Percentiles rank a stretch among this genome's conserved stretches.
Evolutionary conservation across 1,140 invertebrate genomes (phyloP).

Genomic region (Nasonia longicornis): DNA sequence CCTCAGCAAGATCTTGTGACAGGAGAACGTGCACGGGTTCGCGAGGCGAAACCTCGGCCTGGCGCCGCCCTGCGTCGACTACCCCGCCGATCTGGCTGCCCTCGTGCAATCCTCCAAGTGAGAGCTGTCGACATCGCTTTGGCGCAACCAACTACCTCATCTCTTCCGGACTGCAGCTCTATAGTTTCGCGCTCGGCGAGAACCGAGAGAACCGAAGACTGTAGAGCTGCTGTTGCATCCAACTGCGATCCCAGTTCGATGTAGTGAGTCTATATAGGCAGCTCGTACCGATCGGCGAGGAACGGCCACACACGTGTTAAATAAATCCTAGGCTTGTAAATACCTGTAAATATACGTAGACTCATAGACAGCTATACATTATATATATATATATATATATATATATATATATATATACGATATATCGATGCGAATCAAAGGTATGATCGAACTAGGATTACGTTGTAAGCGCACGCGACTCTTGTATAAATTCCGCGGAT

Average conservation of each 20-base stretch:
- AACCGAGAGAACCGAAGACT: too few species aligned
- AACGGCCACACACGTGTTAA: conserved; percentile 39
- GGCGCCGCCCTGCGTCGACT: conserved; percentile 51
- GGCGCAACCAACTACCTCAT: conserved; percentile 42
- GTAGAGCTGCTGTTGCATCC: too few species aligned
- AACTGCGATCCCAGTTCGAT: too few species aligned
- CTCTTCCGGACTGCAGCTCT: not conserved
- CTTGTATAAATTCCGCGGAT: conserved; percentile 2
- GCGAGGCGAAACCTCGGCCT: conserved; percentile 57
- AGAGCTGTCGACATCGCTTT: conserved; percentile 28
- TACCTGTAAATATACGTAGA: conserved; percentile 63
- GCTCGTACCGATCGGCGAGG: not conserved
- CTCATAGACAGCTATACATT: too few species aligned
- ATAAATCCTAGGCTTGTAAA: conserved; percentile 58
- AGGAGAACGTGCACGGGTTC: conserved; percentile 57
- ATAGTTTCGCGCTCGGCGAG: too few species aligned
- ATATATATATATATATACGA: conserved; percentile 16
- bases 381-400: not conserved
- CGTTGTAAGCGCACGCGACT: not conserved
- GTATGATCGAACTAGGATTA: not conserved
- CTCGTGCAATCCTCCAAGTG: conserved; percentile 59
- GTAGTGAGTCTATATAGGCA: not conserved
- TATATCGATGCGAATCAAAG: conserved; percentile 46
- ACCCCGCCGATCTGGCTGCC: conserved; percentile 55
- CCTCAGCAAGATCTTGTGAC: conserved; percentile 66